Percentiles rank a stretch among this genome's conserved stretches.
Evolutionary conservation across 2,797 vertebrate genomes (phyloP).

Genomic region (Anguilla marmorata): DNA sequence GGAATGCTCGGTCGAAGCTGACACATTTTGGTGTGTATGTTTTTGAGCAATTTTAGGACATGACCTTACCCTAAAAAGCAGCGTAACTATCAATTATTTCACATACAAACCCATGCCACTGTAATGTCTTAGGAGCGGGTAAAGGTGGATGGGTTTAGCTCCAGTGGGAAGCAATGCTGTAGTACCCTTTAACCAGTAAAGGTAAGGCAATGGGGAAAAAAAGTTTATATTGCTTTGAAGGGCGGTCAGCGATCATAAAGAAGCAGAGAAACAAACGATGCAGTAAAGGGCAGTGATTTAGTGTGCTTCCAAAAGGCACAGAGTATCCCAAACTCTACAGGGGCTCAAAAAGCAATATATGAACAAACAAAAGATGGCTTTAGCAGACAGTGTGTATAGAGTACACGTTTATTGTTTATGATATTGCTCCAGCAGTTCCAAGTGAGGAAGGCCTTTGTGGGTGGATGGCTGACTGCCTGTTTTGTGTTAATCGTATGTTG

Average conservation of each 20-base stretch:
- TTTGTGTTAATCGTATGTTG: neutral
- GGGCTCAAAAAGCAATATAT: slow-evolving; percentile 11
- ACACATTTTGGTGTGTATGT: neutral
- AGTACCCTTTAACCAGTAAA: neutral
- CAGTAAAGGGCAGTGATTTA: neutral
- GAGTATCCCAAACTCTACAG: neutral
- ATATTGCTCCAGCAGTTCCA: neutral
- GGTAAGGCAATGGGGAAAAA: slow-evolving; percentile 1
- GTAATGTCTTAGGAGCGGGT: slow-evolving; percentile 18
- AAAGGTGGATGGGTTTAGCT: neutral
- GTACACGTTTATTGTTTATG: neutral
- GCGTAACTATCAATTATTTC: neutral
- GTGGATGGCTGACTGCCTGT: neutral
- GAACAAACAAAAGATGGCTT: slow-evolving; percentile 6
- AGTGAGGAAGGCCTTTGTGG: neutral
- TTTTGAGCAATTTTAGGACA: neutral
- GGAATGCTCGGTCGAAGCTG: neutral
- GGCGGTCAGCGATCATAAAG: neutral
- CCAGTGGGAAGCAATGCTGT: neutral
- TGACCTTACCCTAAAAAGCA: neutral
- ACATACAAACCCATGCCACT: neutral
- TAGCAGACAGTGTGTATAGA: neutral
- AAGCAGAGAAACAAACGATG: neutral
- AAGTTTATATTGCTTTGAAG: neutral
- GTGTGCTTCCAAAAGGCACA: neutral